phyloP scores from a whole-genome alignment of 2,113 vertebrate species.

The Sylvietta virens region DNA sequence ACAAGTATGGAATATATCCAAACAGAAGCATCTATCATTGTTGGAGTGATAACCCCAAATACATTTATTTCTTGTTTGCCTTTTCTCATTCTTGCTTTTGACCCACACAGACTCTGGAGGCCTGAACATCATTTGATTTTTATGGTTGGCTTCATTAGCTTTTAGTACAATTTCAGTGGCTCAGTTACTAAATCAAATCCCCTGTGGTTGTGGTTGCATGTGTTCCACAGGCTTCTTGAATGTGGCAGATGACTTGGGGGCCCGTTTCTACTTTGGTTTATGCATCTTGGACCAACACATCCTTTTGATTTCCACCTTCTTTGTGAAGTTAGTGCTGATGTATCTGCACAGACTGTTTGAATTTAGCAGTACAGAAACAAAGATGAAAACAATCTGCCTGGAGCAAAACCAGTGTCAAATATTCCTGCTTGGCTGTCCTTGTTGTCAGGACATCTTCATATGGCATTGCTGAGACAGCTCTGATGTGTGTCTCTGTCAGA shows the following conservation, averaged over 20 bases:
- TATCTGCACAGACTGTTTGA: slow-evolving; percentile 23
- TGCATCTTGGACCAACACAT: neutral
- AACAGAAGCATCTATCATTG: slow-evolving; percentile 2
- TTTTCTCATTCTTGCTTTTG: neutral
- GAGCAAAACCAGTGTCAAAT: neutral
- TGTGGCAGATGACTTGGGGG: neutral
- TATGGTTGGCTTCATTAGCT: slow-evolving; percentile 35
- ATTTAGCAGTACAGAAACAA: slow-evolving; percentile 24
- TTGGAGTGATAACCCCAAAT: neutral
- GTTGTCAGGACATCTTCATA: neutral
- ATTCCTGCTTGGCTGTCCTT: neutral
- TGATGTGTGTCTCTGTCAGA: neutral
- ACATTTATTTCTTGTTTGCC: neutral
- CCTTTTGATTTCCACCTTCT: slow-evolving; percentile 38
- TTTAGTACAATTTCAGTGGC: slow-evolving; percentile 37
- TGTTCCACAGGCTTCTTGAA: slow-evolving; percentile 13
- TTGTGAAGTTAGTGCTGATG: neutral
- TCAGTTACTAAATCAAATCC: slow-evolving; percentile 20
- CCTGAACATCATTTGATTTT: slow-evolving; percentile 19
- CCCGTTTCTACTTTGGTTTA: neutral
- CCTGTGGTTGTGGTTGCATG: slow-evolving; percentile 12
- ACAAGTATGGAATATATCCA: neutral
- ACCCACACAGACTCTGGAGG: neutral
- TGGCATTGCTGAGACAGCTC: neutral
- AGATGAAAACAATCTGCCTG: slow-evolving; percentile 24